Evolutionary conservation across 2,113 vertebrate species (phyloP).

Genomic region (Aldabrachelys gigantea): DNA sequence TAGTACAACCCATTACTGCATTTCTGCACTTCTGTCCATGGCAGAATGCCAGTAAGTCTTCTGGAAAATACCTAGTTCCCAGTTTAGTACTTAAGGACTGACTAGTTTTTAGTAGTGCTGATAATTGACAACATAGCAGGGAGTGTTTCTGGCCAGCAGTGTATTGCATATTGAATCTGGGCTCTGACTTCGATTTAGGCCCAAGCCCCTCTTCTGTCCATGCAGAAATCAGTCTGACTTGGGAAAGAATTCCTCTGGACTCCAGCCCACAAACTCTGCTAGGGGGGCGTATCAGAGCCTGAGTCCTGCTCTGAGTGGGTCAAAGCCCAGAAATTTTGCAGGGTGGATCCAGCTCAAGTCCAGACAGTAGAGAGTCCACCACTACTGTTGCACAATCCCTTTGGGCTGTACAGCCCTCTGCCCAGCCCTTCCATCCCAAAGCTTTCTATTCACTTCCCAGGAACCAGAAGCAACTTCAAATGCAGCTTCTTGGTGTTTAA

Average conservation of each 20-base stretch:
- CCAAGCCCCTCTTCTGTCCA: too few species aligned
- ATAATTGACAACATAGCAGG: too few species aligned
- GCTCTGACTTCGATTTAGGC: too few species aligned
- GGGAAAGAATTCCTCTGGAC: neutral
- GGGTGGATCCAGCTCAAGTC: neutral
- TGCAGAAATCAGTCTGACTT: neutral
- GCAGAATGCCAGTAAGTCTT: too few species aligned
- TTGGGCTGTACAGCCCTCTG: too few species aligned
- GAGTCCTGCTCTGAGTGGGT: neutral
- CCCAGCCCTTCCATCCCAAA: neutral
- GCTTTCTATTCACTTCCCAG: neutral
- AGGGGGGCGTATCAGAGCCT: too few species aligned
- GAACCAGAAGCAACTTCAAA: neutral
- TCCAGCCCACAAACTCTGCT: too few species aligned
- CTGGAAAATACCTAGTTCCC: too few species aligned
- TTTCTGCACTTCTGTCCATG: neutral
- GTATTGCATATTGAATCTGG: too few species aligned
- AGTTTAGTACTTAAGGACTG: too few species aligned
- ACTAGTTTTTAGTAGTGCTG: too few species aligned
- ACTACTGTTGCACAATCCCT: neutral
- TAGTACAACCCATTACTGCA: neutral
- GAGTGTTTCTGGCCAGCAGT: too few species aligned
- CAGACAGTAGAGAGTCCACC: neutral
- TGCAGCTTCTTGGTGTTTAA: neutral
- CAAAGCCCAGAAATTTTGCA: neutral